These are phyloP conservation scores for Siderastrea radians DNA, from an alignment of 92 coral and sea anemone species.

Conservation along the genomic window DNA sequence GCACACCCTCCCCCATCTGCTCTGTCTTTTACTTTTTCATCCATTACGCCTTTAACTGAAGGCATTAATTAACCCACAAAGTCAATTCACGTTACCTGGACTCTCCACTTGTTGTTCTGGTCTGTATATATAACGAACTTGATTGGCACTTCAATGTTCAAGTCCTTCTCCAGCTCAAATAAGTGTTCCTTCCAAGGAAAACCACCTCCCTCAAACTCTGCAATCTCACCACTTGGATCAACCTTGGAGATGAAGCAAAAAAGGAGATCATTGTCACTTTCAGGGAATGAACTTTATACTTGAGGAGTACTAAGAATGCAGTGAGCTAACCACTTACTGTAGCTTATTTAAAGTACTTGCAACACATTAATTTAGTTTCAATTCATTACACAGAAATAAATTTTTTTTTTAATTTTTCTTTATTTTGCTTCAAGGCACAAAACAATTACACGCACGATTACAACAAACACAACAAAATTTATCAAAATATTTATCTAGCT, in stretches of 20 bases:
- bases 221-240: conserved; percentile 94
- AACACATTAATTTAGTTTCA: too few species aligned
- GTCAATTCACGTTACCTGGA: conserved; percentile 74
- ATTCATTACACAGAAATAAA: too few species aligned
- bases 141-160: conserved; percentile 75
- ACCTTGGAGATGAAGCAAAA: conserved; percentile 60
- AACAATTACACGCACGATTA: too few species aligned
- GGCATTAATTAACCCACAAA: neutral
- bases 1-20: too few species aligned
- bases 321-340: too few species aligned
- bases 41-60: neutral
- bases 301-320: too few species aligned
- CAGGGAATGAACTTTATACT: too few species aligned
- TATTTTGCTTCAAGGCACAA: too few species aligned
- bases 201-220: conserved; percentile 79
- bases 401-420: too few species aligned
- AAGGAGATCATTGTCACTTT: neutral
- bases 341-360: too few species aligned
- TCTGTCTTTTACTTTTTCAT: neutral
- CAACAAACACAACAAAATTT: too few species aligned
- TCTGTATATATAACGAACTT: conserved; percentile 91
- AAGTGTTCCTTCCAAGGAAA: conserved; percentile 99
- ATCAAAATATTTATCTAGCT: too few species aligned
- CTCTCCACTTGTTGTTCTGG: conserved; percentile 91
- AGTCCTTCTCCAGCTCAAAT: conserved; percentile 87